Percentiles rank a stretch among this genome's conserved stretches.
phyloP scores from a whole-genome alignment of 2,797 vertebrate genomes.

The Galago senegalensis region DNA sequence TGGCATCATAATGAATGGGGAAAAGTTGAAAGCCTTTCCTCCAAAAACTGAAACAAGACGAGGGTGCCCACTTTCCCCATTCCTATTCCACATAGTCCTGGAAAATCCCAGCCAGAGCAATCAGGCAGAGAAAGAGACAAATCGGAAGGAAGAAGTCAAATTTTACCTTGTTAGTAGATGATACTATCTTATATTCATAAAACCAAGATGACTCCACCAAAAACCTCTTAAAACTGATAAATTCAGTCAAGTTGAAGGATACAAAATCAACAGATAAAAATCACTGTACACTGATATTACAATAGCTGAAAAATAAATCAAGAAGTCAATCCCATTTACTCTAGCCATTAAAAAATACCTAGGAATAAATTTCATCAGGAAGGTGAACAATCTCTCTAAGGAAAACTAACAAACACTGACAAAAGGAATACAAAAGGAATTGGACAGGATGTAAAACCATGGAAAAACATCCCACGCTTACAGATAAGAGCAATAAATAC shows the following conservation, averaged over 20 bases:
- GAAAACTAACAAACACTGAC: background rate
- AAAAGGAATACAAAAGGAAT: background rate
- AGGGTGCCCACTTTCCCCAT: background rate
- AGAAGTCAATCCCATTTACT: background rate
- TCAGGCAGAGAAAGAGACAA: background rate
- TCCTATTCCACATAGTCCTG: background rate
- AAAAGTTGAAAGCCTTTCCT: background rate
- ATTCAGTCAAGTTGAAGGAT: background rate
- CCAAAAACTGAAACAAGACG: background rate
- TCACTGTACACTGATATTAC: background rate
- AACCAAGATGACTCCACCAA: background rate
- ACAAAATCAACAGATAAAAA: background rate
- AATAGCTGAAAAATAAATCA: background rate
- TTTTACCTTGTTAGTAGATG: background rate
- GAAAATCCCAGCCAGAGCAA: background rate
- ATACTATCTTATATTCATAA: background rate
- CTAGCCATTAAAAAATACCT: background rate
- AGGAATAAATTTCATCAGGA: background rate
- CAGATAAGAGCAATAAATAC: background rate
- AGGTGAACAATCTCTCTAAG: background rate
- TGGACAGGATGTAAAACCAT: background rate
- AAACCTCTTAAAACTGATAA: background rate
- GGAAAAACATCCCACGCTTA: background rate
- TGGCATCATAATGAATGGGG: background rate
- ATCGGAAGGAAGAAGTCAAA: background rate